Evolutionary conservation across 2,797 vertebrate genomes (phyloP).

Genomic region (Gymnopithys bicolor): DNA sequence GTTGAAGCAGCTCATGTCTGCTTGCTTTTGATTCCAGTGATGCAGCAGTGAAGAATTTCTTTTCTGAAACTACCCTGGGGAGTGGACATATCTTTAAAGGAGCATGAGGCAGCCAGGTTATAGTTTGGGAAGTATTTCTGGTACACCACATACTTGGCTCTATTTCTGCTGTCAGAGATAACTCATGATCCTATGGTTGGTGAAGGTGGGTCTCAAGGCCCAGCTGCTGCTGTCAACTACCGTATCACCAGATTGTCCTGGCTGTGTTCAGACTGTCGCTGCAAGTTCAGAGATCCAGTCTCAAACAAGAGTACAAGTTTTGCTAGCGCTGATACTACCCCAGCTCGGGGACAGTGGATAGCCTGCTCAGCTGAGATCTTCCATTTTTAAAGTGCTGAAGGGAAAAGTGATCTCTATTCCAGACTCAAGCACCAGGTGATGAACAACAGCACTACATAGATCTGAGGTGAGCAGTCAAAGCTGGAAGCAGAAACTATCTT

Average conservation of each 20-base stretch:
- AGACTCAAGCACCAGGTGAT: not conserved
- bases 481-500: not conserved
- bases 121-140: not conserved
- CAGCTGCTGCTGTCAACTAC: not conserved
- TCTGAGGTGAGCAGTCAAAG: not conserved
- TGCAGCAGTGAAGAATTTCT: not conserved
- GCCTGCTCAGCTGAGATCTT: not conserved
- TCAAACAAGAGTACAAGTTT: not conserved
- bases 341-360: not conserved
- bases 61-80: not conserved
- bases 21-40: not conserved
- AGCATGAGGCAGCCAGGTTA: not conserved
- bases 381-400: not conserved
- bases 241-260: not conserved
- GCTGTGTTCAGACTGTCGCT: not conserved
- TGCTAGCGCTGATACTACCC: not conserved
- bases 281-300: not conserved
- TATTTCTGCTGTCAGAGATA: not conserved
- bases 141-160: not conserved
- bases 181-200: not conserved
- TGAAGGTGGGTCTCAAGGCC: not conserved
- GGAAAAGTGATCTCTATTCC: not conserved
- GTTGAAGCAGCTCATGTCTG: not conserved
- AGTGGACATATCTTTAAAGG: not conserved
- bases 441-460: not conserved